Percentiles rank a stretch among this genome's conserved stretches.
Conservation (phyloP, 2,888 invertebrate genomes). For the Yponomeuta malinellus region DNA sequence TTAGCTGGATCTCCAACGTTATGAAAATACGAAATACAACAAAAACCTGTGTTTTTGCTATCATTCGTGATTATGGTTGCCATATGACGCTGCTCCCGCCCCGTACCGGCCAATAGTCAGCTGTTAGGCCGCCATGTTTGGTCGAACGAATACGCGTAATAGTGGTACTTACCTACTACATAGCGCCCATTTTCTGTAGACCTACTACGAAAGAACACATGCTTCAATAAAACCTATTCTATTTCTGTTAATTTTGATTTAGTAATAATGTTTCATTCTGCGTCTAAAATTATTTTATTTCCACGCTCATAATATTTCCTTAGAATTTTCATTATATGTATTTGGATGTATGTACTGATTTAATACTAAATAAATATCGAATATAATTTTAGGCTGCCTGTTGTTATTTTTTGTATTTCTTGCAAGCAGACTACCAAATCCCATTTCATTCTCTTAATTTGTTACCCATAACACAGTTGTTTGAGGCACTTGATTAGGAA, state of each 20-base stretch:
- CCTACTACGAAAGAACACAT: constrained; percentile 36
- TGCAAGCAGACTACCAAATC: no score
- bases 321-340: no score
- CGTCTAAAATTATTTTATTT: neutral
- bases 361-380: no score
- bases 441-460: no score
- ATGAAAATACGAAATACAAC: neutral
- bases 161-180: constrained; percentile 45
- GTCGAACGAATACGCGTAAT: constrained; percentile 73
- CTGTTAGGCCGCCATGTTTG: constrained; percentile 77
- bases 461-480: no score
- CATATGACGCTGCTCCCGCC: constrained; percentile 60
- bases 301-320: no score
- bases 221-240: constrained; percentile 42
- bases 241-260: constrained; percentile 21
- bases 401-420: no score
- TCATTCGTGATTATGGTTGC: constrained; percentile 32
- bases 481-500: no score
- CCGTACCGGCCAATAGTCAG: constrained; percentile 73
- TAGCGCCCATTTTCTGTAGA: constrained; percentile 21
- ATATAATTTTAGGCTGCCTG: no score
- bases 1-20: neutral
- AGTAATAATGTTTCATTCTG: neutral
- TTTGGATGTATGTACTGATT: no score
- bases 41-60: constrained; percentile 1